Evolutionary conservation across 2,888 invertebrate genomes (phyloP), one percentile per base, ranked within the genome.

Genomic region (Antheraea assamensis): DNA sequence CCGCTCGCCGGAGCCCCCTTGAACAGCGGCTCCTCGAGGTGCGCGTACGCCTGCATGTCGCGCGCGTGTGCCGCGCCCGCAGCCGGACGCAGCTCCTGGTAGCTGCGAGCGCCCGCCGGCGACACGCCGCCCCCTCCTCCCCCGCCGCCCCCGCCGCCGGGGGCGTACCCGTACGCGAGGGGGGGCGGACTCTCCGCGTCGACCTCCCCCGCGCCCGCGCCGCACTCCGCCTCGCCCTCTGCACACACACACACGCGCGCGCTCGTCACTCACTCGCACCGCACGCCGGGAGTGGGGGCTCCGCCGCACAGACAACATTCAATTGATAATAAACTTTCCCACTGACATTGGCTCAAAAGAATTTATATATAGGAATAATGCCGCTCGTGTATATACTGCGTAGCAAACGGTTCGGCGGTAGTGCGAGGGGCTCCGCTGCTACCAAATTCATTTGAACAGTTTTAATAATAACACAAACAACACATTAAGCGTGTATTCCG

Each of bases 41-140:
- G 91, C 88, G 88, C 88, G 89, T 92, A 92, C 81, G 90, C 78
- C 88, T 91, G 92, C 92, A 92, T 91, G 90, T 92, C 93, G 88
- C 93, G 92, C 86, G 90, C 87, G 89, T 88, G 86, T 87, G 90
- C 80, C 74, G 74, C 73, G 61, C 75, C 75, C 68, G 78, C 81
- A 79, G 90, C 89, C 80, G 91, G 90, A 84, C 92, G 89, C 86
- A 93, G 90, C 92, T 93, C 93, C 89, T 93, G 92, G 92, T 93
- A 92, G 92, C 92, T 89, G 90, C 91, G 92, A 88, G 91, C 86
- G 87, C 83, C 89, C 85, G 90, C 85, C 88, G 92, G 90, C 86
- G 91, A 89, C 85, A 85, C 82, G 82, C 84, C 82, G 85, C 83
- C 75, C 74, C 70, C 42, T 66, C 71, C 27, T n/a, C n/a, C n/a